Base-by-base conservation (phyloP, 2,888 invertebrate genomes). In the Mesorhabditis belari region DNA sequence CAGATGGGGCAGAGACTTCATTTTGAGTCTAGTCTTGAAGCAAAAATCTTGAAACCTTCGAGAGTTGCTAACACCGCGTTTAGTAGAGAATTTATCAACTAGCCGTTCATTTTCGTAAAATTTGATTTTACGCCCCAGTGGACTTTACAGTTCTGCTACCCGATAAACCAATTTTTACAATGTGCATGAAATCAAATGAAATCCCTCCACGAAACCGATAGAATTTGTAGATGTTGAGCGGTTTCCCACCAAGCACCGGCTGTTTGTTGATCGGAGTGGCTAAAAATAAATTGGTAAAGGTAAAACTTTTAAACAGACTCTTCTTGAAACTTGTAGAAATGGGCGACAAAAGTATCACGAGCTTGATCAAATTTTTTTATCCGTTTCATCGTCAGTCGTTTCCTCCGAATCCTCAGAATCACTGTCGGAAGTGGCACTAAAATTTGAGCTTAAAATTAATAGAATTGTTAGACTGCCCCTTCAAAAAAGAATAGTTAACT, bases 311-410 rank as follows among this genome's bases (percentile, higher is more conserved):
- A 44, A 59, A 92, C 92, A 68, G 94, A 87, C 81, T 96, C 96
- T 79, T 98, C 96, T 92, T 95, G 94, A 79, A 93, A 96, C 83
- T 96, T 96, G 84, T 94, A 95, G 19, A 98, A 83, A 77, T 94
- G 93, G 0, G 96, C 96, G 2, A 96, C 93, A 83, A 98, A 98
- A 71, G 90, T 88, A 81, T 98, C 96, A 79, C 69, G 54, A 21
- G 64, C 65, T 49, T 67, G 70, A 19, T 55, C 64, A 28, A 60
- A 49, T 19, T 63, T 58, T n/a, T 25, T 70, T 64, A 49, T 63
- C 64, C 51, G 3, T 3, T 12, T 62, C 61, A 24, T 66, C 64
- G 24, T 66, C 64, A 21, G 55, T 60, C n/a, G 53, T 49, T 12
- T 62, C 63, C 6, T 49, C 53, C 3, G 56, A 58, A 5, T 52